These are phyloP conservation scores for Drosophila kikkawai DNA, from an alignment of 1,140 invertebrate genomes.

Conservation along the genomic window DNA sequence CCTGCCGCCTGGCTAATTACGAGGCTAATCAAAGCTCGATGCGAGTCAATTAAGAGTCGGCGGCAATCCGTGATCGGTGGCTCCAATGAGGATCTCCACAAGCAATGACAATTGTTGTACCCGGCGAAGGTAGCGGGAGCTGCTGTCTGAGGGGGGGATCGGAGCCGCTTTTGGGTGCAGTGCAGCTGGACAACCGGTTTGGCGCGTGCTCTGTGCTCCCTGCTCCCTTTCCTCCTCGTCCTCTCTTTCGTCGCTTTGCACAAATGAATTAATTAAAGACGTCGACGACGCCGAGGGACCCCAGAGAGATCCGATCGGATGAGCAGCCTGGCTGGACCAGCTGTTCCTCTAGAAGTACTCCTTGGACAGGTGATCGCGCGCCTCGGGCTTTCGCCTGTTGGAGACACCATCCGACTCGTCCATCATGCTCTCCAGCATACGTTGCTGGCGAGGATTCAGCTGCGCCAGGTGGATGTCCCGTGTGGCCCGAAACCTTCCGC, in stretches of 20 bases:
- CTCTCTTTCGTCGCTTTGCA: constrained; percentile 38
- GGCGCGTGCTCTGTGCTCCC: constrained; percentile 56
- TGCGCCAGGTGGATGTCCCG: constrained; percentile 68
- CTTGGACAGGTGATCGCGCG: constrained; percentile 55
- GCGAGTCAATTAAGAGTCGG: constrained; percentile 50
- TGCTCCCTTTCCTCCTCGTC: constrained; percentile 5
- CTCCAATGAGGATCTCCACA: constrained; percentile 29
- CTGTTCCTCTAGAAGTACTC: constrained; percentile 62
- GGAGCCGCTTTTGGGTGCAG: constrained; percentile 69
- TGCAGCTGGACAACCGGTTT: constrained; percentile 79
- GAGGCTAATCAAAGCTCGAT: constrained; percentile 41
- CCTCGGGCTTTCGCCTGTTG: constrained; percentile 23
- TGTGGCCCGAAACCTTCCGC: constrained; percentile 64
- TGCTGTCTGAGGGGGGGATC: constrained; percentile 1
- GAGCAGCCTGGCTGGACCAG: constrained; percentile 2
- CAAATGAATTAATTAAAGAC: constrained; percentile 79
- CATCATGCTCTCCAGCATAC: constrained; percentile 67
- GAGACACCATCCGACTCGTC: constrained; percentile 49
- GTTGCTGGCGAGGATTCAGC: constrained; percentile 63
- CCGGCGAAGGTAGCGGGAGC: neutral
- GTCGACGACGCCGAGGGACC: constrained; percentile 36
- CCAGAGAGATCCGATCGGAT: neutral
- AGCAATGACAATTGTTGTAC: constrained; percentile 71
- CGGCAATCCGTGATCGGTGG: constrained; percentile 32
- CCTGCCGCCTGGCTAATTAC: constrained; percentile 28